Conservation (phyloP, 2,888 invertebrate genomes). For the Thereva nobilitata region DNA sequence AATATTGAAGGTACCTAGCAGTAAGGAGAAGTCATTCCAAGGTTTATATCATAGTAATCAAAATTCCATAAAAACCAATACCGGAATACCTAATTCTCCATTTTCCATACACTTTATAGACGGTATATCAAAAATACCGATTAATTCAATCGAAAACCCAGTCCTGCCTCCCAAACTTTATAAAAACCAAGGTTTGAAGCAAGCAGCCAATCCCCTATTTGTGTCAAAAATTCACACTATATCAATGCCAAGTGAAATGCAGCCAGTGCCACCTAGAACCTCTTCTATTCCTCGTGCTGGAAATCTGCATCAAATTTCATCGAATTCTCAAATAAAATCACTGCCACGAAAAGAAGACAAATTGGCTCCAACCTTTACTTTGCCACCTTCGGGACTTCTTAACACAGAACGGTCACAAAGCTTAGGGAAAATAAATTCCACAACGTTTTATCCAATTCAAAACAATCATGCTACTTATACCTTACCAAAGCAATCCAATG, state of each 20-base stretch:
- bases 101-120: slow-evolving; percentile 44
- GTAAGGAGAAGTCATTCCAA: slow-evolving; percentile 28
- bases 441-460: slow-evolving; percentile 56
- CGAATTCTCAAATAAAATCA: slow-evolving; percentile 45
- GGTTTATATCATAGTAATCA: slow-evolving; percentile 37
- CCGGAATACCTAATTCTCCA: slow-evolving; percentile 39
- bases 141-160: slow-evolving; percentile 50
- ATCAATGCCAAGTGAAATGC: slow-evolving; percentile 42
- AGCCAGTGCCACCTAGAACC: slow-evolving; percentile 18
- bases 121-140: slow-evolving; percentile 44
- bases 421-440: slow-evolving; percentile 54
- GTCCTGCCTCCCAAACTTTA: slow-evolving; percentile 59
- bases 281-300: slow-evolving; percentile 18
- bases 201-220: slow-evolving; percentile 40
- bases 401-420: slow-evolving; percentile 43
- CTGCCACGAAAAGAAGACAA: slow-evolving; percentile 47
- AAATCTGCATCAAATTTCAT: slow-evolving; percentile 8
- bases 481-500: slow-evolving; percentile 54
- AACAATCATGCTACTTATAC: slow-evolving; percentile 57
- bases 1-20: slow-evolving; percentile 41
- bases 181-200: slow-evolving; percentile 52
- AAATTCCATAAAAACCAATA: slow-evolving; percentile 12
- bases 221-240: slow-evolving; percentile 45
- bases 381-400: slow-evolving; percentile 48
- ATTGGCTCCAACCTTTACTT: slow-evolving; percentile 51